Evolutionary conservation across 2,888 invertebrate species (phyloP).

Genomic region (Patella depressa): DNA sequence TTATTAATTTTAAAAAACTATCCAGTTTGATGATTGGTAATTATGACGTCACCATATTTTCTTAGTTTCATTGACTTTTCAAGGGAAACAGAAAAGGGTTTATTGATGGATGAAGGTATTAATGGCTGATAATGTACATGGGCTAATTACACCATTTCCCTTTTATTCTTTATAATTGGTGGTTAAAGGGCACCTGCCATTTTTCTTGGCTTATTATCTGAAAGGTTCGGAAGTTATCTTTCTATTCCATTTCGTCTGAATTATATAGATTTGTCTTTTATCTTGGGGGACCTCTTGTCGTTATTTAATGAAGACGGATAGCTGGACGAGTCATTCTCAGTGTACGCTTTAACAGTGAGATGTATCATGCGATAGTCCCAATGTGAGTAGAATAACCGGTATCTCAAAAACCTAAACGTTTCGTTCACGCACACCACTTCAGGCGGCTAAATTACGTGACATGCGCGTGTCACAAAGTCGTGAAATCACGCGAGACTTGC

Average conservation of each 20-base stretch:
- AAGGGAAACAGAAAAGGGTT: too few relatives aligned
- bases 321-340: not conserved
- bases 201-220: not conserved
- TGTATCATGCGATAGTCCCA: conserved; percentile 6
- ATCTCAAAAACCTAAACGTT: not conserved
- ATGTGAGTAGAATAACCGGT: not conserved
- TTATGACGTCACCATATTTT: too few relatives aligned
- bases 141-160: too few relatives aligned
- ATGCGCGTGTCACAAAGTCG: not conserved
- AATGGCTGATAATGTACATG: too few relatives aligned
- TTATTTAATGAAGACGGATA: not conserved
- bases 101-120: too few relatives aligned
- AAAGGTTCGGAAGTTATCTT: not conserved
- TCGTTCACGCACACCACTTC: not conserved
- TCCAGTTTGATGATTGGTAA: too few relatives aligned
- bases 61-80: too few relatives aligned
- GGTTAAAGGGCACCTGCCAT: not conserved
- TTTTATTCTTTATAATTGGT: not conserved
- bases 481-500: conserved; percentile 3
- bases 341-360: too few relatives aligned
- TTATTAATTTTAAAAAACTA: too few relatives aligned
- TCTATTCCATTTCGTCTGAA: not conserved
- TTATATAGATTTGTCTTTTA: not conserved
- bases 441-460: not conserved
- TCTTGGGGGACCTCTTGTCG: conserved; percentile 6